phyloP scores from a whole-genome alignment of 2,797 vertebrate species.

The Sardinella longiceps region DNA sequence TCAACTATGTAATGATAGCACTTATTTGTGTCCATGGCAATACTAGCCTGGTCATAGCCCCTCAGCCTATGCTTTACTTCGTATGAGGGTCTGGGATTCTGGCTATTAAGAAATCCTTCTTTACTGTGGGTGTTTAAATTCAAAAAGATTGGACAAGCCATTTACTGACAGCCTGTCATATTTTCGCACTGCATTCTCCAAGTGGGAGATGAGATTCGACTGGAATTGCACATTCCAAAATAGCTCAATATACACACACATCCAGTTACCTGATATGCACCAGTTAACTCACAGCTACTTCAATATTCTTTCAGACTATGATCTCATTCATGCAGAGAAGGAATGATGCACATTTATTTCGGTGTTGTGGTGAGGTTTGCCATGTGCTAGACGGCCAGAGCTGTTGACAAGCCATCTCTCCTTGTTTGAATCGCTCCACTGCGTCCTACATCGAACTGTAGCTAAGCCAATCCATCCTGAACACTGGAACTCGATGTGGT shows the following conservation, averaged over 20 bases:
- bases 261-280: not conserved
- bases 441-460: not conserved
- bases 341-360: not conserved
- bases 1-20: too few species aligned
- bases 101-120: too few species aligned
- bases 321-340: not conserved
- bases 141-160: too few species aligned
- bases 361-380: not conserved
- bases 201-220: too few species aligned
- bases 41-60: too few species aligned
- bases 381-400: not conserved
- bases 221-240: too few species aligned
- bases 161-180: too few species aligned
- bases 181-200: too few species aligned
- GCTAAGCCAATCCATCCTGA: not conserved
- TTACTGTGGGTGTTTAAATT: too few species aligned
- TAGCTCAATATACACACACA: not conserved
- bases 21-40: too few species aligned
- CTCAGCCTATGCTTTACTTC: too few species aligned
- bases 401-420: slow-evolving; percentile 5
- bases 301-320: not conserved
- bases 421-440: not conserved
- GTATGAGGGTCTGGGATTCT: too few species aligned
- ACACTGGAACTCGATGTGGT: not conserved
- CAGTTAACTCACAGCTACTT: not conserved